Conservation (phyloP, 2,888 invertebrate species). For the Epirrhoe tristata region DNA sequence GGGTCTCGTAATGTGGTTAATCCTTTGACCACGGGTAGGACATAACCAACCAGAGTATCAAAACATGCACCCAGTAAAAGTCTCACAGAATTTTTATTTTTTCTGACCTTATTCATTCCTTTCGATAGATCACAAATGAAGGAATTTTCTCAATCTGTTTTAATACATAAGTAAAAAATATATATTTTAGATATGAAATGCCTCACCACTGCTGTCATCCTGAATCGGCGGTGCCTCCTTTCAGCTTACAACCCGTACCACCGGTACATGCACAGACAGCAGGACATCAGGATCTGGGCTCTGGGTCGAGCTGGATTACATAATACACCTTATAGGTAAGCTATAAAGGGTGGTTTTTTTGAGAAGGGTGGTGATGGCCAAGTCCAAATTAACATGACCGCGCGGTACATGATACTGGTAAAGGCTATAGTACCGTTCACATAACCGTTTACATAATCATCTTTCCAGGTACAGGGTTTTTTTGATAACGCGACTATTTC, state of each 20-base stretch:
- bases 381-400: too few species aligned
- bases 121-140: too few species aligned
- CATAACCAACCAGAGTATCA: too few species aligned
- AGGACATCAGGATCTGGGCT: slow-evolving; percentile 62
- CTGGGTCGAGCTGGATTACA: slow-evolving; percentile 53
- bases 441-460: too few species aligned
- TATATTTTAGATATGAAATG: slow-evolving; percentile 54
- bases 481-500: slow-evolving; percentile 4
- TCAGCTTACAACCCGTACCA: slow-evolving; percentile 60
- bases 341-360: not conserved
- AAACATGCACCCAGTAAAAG: too few species aligned
- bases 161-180: not conserved
- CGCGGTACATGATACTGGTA: too few species aligned
- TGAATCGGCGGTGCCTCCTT: slow-evolving; percentile 58
- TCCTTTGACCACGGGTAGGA: not conserved
- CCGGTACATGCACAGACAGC: slow-evolving; percentile 50
- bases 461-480: slow-evolving; percentile 23
- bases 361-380: not conserved
- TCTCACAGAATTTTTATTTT: too few species aligned
- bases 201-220: slow-evolving; percentile 53
- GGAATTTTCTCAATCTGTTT: too few species aligned
- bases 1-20: too few species aligned
- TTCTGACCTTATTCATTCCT: too few species aligned
- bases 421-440: too few species aligned
- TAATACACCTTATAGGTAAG: slow-evolving; percentile 54